Base-by-base conservation (phyloP, 2,113 vertebrate species). In the Aspiorhynchus laticeps region DNA sequence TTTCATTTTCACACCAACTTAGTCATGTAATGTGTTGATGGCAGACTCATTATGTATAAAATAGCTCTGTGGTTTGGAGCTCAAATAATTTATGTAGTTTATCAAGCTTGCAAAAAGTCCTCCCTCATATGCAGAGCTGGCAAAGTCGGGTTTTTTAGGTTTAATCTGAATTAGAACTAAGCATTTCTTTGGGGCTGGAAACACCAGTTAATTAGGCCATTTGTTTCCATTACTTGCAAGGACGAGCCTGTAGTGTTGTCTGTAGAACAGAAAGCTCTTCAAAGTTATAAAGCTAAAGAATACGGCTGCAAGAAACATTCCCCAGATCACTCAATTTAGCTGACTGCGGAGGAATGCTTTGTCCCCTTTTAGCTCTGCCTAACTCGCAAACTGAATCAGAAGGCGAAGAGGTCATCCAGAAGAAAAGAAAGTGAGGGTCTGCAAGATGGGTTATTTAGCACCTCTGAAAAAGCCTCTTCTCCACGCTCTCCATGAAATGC, bases 381-480 rank as follows among this genome's bases (percentile, higher is more conserved):
- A 78, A 80, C 69, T 80, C 79, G 38, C 69, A 26, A 75, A 67
- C 74, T 87, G 85, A 88, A 87, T 51, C 53, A n/a, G 43, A 79
- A 87, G 84, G 74, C 81, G 56, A 80, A 84, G 76, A 75, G 85
- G 85, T 89, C 87, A 89, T 10, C 2, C 75, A 36, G 78, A 91
- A 88, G 53, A 86, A 63, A 82, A 75, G 74, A 53, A 14, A 71
- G 81, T 85, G 82, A 82, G 76, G 88, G 74, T 75, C 74, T 63
- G 87, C 87, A 61, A 85, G 74, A 84, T 86, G 82, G 17, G 36
- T 84, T 87, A 90, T 91, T 87, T 86, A 86, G 83, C 73, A 75
- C 75, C 80, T 84, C n/a, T 88, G 81, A 84, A 86, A 83, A 87
- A 77, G 80, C 63, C 85, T 88, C 59, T 83, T 83, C 77, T 85